Evolutionary conservation across 1,140 invertebrate species (phyloP).

Genomic region (Magallana gigas): DNA sequence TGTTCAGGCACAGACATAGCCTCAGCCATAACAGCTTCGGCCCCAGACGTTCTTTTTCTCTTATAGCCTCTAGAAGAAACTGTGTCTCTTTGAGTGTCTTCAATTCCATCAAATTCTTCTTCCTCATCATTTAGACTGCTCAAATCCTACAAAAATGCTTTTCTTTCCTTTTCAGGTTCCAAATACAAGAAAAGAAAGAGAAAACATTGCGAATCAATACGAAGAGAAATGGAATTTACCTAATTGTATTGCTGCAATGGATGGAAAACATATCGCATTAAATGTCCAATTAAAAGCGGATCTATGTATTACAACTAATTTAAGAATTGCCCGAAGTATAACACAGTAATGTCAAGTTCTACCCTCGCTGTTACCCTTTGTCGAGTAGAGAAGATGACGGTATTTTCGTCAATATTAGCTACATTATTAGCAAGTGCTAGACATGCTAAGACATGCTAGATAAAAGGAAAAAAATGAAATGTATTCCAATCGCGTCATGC

Average conservation of each 20-base stretch:
- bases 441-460: too few relatives aligned
- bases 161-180: not conserved
- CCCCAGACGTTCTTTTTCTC: not conserved
- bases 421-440: too few relatives aligned
- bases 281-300: conserved; percentile 69
- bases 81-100: not conserved
- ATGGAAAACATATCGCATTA: conserved; percentile 78
- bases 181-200: not conserved
- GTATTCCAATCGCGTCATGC: too few relatives aligned
- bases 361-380: too few relatives aligned
- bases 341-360: too few relatives aligned
- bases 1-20: too few relatives aligned
- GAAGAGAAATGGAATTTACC: conserved; percentile 76
- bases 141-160: not conserved
- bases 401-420: too few relatives aligned
- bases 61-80: too few relatives aligned
- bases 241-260: conserved; percentile 77
- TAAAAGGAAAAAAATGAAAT: too few relatives aligned
- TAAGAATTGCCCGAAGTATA: too few relatives aligned
- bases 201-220: not conserved
- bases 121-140: not conserved
- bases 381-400: too few relatives aligned
- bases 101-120: not conserved
- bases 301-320: conserved; percentile 75
- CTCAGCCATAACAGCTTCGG: not conserved